Evolutionary conservation across 2,888 invertebrate genomes (phyloP), one percentile per base, ranked within the genome.

Genomic region (Parthenolecanium corni): DNA sequence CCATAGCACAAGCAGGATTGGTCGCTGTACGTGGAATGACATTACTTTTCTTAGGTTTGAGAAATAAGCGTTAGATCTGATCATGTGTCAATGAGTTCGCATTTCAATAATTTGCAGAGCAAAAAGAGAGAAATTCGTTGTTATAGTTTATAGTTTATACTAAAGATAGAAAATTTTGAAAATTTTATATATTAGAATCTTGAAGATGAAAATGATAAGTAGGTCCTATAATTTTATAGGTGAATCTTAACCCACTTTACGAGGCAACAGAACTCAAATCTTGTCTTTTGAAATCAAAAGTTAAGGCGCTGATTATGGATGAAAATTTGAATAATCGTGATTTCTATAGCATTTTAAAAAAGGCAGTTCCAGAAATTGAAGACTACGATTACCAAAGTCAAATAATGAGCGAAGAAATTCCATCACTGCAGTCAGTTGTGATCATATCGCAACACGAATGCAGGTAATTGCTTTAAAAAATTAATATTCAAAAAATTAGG

Each of bases 211-310:
- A n/a, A n/a, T n/a, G n/a, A n/a, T n/a, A n/a, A n/a, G n/a, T n/a
- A n/a, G n/a, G n/a, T n/a, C n/a, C n/a, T n/a, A n/a, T n/a, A n/a
- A n/a, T 31, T 6, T 12, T 23, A 44, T 73, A 84, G 76, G 88
- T 87, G 11, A 83, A 82, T 64, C 78, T 91, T 31, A 92, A 93
- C 73, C 84, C 90, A 0, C 80, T 80, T 0, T 89, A 85, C 71
- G 80, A 82, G 71, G 75, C 77, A 0, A 72, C 75, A 12, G 92
- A 93, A 71, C 68, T 91, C 1, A 77, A 81, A 53, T 86, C 83
- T 71, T 83, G 84, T 61, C 71, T 92, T 14, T 79, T 82, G 36
- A 86, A 86, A 74, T 86, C 85, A 1, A 78, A 77, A 2, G 76
- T 83, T 1, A 83, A 82, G 69, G 82, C 82, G 0, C 71, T 90